Evolutionary conservation across 2,113 vertebrate species (phyloP), one percentile per base, ranked within the genome.

Genomic region (Noturus placidus): DNA sequence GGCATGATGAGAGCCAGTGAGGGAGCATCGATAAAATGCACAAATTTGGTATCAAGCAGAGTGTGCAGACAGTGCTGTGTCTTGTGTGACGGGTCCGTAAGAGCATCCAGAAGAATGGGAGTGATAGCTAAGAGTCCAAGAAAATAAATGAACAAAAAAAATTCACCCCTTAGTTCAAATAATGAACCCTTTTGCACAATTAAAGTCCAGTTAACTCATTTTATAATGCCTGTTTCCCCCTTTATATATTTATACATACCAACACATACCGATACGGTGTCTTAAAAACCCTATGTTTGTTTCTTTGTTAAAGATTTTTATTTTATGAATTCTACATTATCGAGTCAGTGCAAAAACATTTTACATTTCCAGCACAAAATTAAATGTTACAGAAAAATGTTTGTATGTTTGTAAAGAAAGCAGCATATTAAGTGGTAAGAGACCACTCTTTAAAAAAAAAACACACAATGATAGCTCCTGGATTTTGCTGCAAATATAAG

Each of bases 1-100:
- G 98, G 98, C 98, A 99, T 99, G 93, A 99, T 99, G 91, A 99
- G 96, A 8, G 98, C 98, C 83, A 99, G 94, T 11, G 98, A 99
- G 0, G 98, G 97, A 0, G 98, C 98, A 1, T 99, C 98, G 0
- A 99, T 99, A 93, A 99, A 99, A 93, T 99, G 98, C 13, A 99
- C 98, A 93, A 99, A 99, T 90, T 99, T 99, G 84, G 98, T 99
- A 91, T 99, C 97, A 87, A 99, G 95, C 33, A 99, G 93, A 1
- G 97, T 99, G 92, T 99, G 98, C 92, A 99, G 95, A 91, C 98
- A 99, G 67, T 96, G 96, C 89, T 99, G 98, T 5, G 98, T 99
- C 94, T 95, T 97, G 87, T 95, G 96, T 76, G 98, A 99, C 0
- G 98, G 98, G 83, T 99, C 98, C 0, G 98, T 99, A 90, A 99